These are phyloP conservation scores for Trachemys scripta DNA, from an alignment of 2,113 vertebrate genomes.

Conservation along the genomic window DNA sequence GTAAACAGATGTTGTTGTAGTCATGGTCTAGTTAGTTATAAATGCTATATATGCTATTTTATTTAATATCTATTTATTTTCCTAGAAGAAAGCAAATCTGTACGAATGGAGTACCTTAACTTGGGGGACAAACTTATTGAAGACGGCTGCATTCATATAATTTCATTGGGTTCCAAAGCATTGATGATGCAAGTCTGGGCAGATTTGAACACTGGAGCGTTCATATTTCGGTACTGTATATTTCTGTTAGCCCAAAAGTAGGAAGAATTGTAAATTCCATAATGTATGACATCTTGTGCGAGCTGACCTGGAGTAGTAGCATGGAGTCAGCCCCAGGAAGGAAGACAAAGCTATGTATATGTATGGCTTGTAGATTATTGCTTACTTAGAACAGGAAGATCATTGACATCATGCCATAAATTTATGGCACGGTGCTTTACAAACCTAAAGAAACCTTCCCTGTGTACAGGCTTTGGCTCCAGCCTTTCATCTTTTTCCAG, in stretches of 20 bases:
- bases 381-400: not conserved
- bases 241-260: not conserved
- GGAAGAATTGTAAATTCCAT: not conserved
- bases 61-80: constrained; percentile 54
- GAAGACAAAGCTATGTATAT: not conserved
- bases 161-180: constrained; percentile 95
- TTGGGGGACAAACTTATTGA: constrained; percentile 83
- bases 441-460: not conserved
- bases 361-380: not conserved
- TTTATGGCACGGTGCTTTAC: not conserved
- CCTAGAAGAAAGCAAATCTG: constrained; percentile 80
- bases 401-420: not conserved
- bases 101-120: constrained; percentile 72
- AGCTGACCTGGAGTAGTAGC: not conserved
- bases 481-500: not conserved
- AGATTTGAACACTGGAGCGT: constrained; percentile 85
- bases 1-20: not conserved
- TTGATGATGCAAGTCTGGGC: constrained; percentile 98
- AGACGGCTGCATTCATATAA: constrained; percentile 88
- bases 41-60: not conserved
- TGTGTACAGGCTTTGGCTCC: not conserved
- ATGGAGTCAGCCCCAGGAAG: not conserved
- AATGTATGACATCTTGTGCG: not conserved
- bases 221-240: constrained; percentile 90
- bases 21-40: not conserved